Conservation (phyloP, 2,797 vertebrate species). For the Hyperoplus immaculatus region DNA sequence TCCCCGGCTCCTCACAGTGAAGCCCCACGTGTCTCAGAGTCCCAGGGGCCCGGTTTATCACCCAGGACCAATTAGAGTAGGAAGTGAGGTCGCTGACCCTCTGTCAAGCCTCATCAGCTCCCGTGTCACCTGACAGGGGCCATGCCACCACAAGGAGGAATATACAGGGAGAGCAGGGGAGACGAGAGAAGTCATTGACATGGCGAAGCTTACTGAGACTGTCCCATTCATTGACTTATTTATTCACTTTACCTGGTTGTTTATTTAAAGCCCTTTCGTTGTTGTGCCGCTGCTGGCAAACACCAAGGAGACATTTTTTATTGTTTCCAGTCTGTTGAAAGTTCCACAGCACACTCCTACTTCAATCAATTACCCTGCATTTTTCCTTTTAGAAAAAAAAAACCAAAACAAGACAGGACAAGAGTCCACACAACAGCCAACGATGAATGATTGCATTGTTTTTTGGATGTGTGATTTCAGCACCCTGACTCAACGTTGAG, state of each 20-base stretch:
- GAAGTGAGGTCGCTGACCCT: constrained; percentile 80
- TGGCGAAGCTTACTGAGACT: neutral
- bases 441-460: neutral
- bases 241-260: neutral
- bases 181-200: constrained; percentile 18
- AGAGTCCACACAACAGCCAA: neutral
- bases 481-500: neutral
- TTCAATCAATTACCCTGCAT: neutral
- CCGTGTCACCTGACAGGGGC: constrained; percentile 77
- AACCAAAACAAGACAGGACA: neutral
- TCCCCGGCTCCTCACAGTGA: constrained; percentile 39
- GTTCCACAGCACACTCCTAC: neutral
- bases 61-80: constrained; percentile 79
- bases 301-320: neutral
- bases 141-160: constrained; percentile 61
- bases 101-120: constrained; percentile 81
- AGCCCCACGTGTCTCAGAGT: constrained; percentile 36
- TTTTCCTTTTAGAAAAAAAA: neutral
- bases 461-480: neutral
- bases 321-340: constrained; percentile 29
- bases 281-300: neutral
- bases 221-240: neutral
- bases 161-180: neutral
- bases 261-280: neutral
- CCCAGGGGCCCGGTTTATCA: constrained; percentile 76